Evolutionary conservation across 2,888 invertebrate genomes (phyloP), one percentile per base, ranked within the genome.

Genomic region (Cheilosia soror): DNA sequence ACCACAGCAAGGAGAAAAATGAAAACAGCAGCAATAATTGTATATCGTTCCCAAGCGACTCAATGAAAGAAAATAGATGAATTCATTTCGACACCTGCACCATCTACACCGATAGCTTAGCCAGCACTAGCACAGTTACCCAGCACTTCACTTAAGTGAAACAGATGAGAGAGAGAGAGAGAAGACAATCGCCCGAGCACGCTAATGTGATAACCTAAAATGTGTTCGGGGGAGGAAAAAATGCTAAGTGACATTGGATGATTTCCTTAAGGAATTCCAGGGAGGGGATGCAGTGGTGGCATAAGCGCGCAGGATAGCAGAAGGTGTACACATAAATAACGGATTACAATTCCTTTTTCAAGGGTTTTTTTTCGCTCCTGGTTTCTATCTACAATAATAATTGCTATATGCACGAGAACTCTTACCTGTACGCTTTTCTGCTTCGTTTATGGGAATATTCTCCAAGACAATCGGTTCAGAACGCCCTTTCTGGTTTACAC

Each of bases 391-490:
- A 31, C 62, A n/a, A 20, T 20, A 20, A 20, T 20, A 20, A 20
- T 20, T 20, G 20, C 20, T 20, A 0, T 20, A 20, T 20, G 20
- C 20, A 20, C 20, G 20, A 20, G 2, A 20, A 20, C 57, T 89
- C 91, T 92, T 93, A 97, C 97, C 97, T 92, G 96, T 95, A 90
- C 96, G 94, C 91, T 96, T 96, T 88, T 97, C 97, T 62, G 97
- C 96, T 92, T 97, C 97, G 92, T 96, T 96, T 90, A 97, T 95
- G 88, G 96, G 96, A 89, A 97, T 96, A 90, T 97, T 97, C 91
- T 97, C 97, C 82, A 97, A 93, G 7, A 97, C 93, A 82, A 96
- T 95, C 88, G 95, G 95, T 89, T 97, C 97, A 82, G 97, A 96
- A 87, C 95, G 95, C 68, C 97, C 97, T 92, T 97, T 97, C 82